Evolutionary conservation across 2,113 vertebrate species (phyloP), one percentile per base, ranked within the genome.

Genomic region (Salvelinus sp.): DNA sequence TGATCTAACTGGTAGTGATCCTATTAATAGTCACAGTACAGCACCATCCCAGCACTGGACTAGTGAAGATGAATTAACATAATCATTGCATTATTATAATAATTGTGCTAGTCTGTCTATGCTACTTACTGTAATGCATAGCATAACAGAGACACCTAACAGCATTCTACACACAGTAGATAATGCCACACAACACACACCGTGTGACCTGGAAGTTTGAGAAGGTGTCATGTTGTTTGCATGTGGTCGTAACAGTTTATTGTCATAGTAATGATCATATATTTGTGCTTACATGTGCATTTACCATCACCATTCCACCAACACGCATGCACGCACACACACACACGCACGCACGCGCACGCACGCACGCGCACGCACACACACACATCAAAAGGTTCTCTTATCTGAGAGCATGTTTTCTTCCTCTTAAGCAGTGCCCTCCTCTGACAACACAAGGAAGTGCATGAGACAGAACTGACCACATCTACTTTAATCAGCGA

Each of bases 11-110:
- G 81, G 87, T 86, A 85, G 88, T 86, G 85, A 91, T 88, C 79
- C 70, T 88, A 87, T 90, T 92, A 87, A 90, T 91, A 90, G 91
- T 12, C 88, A 87, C 83, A 78, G 70, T 68, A 77, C 83, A 90
- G 84, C 85, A 88, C 87, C 87, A 87, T 89, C 90, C 91, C 87
- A 89, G 87, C 87, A 76, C 86, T 76, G 77, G 87, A 84, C 85
- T 90, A 86, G 84, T 92, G 85, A 86, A 86, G 85, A 76, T 77
- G 82, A 90, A 93, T 93, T 33, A 91, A 73, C 93, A 94, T 93
- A 93, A 93, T 92, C 83, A 90, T 78, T 88, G 81, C 77, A 92
- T 94, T 93, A 91, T 85, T 90, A 94, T 93, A 93, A 93, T 93
- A 89, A 83, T 79, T 87, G 68, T 82, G 85, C 85, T 88, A 89